Evolutionary conservation across 2,797 vertebrate species (phyloP), one percentile per base, ranked within the genome.

Genomic region (Falco rusticolus): DNA sequence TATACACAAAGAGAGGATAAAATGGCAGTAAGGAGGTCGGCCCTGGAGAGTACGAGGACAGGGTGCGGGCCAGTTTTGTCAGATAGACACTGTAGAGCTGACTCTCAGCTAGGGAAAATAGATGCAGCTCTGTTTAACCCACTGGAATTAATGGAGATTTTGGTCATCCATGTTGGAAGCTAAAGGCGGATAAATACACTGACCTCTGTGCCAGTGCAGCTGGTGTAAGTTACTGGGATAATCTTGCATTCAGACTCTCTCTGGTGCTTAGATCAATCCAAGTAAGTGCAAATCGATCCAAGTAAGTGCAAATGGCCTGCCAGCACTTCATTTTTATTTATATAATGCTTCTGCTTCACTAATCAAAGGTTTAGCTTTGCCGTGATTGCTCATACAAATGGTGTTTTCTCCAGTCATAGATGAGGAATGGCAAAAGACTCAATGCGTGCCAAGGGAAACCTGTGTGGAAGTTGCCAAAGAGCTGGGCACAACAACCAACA

Each of bases 371-470:
- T 92, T 75, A 78, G 50, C 48, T 71, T 78, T 76, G 45, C 60
- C 17, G 33, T 43, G 65, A 37, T 70, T 71, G 74, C 43, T 87
- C 56, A 79, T 79, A 93, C 84, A 82, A 87, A 68, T 26, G 54
- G 28, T 95, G 34, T 78, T 95, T 85, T 96, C 71, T 91, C 24
- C 91, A 98, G 99, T 99, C 89, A 99, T 99, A 96, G 99, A 99
- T 72, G 99, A 99, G 45, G 99, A 99, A 96, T 99, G 99, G 99
- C 99, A 99, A 97, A 98, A 98, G 94, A 99, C 99, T 24, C 99
- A 99, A 94, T 99, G 99, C 57, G 98, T 98, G 97, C 99, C 99
- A 56, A 98, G 99, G 96, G 99, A 99, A 97, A 99, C 99, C 2
- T 99, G 99, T 0, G 98, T 99, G 17, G 99, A 99, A 56, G 99